These are phyloP conservation scores for Salvelinus fontinalis DNA, from an alignment of 2,113 vertebrate genomes.

Conservation along the genomic window DNA sequence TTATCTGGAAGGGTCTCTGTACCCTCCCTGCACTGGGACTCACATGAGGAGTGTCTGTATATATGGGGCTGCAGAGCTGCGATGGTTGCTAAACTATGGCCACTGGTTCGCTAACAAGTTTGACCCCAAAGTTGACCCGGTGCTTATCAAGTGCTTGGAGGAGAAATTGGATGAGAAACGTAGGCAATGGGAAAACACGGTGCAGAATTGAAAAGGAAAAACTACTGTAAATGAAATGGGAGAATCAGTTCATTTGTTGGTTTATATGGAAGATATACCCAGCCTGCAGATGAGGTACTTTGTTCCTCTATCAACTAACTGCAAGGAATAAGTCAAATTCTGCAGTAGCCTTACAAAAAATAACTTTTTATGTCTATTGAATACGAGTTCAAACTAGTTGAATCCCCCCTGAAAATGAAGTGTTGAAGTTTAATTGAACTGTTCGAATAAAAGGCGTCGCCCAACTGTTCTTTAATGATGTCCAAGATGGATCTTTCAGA, in stretches of 20 bases:
- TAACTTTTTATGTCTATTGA: too few relatives aligned
- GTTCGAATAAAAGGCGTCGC: too few relatives aligned
- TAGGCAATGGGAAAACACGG: conserved; percentile 53
- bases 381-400: too few relatives aligned
- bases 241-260: background rate
- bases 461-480: too few relatives aligned
- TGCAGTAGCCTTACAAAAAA: too few relatives aligned
- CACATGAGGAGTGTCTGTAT: conserved; percentile 91
- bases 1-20: conserved; percentile 83
- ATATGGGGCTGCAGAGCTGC: conserved; percentile 87
- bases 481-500: too few relatives aligned
- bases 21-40: conserved; percentile 86
- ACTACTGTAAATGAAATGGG: background rate
- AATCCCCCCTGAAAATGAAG: too few relatives aligned
- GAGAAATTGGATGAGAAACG: conserved; percentile 83
- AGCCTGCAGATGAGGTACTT: background rate
- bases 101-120: conserved; percentile 97
- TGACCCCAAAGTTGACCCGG: conserved; percentile 89
- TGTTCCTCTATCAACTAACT: too few relatives aligned
- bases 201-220: background rate
- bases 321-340: too few relatives aligned
- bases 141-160: conserved; percentile 86
- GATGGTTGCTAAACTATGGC: conserved; percentile 87
- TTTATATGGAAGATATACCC: background rate
- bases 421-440: too few relatives aligned